These are phyloP conservation scores for Plestiodon gilberti DNA, from an alignment of 2,113 vertebrate species.

Conservation along the genomic window DNA sequence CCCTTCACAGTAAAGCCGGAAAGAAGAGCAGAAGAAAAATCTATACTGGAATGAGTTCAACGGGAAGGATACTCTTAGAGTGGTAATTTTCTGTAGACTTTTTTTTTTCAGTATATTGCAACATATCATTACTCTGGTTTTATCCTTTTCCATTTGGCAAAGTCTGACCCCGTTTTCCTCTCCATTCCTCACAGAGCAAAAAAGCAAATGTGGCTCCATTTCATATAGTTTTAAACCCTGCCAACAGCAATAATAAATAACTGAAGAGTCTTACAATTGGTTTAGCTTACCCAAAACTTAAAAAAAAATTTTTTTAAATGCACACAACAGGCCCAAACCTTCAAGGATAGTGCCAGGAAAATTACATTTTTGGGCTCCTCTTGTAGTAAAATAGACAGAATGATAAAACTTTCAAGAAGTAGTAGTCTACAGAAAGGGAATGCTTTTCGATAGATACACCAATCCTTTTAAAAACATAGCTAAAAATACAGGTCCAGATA, in stretches of 20 bases:
- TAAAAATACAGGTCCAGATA: background rate
- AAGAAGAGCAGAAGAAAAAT: conserved; percentile 15
- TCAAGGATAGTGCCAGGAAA: background rate
- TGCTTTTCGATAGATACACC: conserved; percentile 24
- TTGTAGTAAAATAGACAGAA: conserved; percentile 14
- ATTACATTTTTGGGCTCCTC: background rate
- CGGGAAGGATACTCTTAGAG: conserved; percentile 57
- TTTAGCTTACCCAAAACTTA: conserved; percentile 52
- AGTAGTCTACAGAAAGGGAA: background rate
- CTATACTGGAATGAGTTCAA: conserved; percentile 28
- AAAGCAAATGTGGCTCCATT: conserved; percentile 48
- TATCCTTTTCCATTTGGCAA: conserved; percentile 70
- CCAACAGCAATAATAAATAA: conserved; percentile 60
- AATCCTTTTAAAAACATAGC: background rate
- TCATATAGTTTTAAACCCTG: conserved; percentile 59
- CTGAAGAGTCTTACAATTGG: conserved; percentile 57
- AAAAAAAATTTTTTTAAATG: background rate
- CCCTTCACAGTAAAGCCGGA: background rate
- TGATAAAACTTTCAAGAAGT: background rate
- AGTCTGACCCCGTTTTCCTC: background rate
- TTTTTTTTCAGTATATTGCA: conserved; percentile 34
- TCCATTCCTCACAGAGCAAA: conserved; percentile 19
- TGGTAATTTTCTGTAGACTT: conserved; percentile 60
- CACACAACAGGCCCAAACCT: conserved; percentile 5
- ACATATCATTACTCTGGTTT: conserved; percentile 67